Conservation (phyloP, 1,140 invertebrate species). For the Mesaphorura yosii region DNA sequence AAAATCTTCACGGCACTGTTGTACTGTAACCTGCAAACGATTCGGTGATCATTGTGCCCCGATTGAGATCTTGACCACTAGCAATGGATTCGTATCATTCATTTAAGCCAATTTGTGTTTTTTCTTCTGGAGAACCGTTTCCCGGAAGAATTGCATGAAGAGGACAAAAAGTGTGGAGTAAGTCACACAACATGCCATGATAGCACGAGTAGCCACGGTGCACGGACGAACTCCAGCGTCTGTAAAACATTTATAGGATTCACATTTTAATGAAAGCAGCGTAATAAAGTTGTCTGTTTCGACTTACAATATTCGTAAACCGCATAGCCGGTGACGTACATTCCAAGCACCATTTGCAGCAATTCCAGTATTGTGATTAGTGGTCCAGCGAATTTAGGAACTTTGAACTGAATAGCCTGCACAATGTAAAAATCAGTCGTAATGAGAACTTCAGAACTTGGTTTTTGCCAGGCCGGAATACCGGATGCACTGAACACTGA, state of each 20-base stretch:
- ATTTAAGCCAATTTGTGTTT: too few species aligned
- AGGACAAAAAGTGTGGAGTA: conserved; percentile 20
- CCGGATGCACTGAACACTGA: neutral
- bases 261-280: too few species aligned
- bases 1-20: too few species aligned
- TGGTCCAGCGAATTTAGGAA: conserved; percentile 3
- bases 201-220: conserved; percentile 7
- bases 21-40: too few species aligned
- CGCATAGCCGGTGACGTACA: conserved; percentile 9
- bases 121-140: conserved; percentile 8
- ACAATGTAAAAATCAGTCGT: neutral
- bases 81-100: too few species aligned
- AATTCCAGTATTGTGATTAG: conserved; percentile 16
- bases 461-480: neutral
- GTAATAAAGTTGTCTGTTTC: neutral
- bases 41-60: too few species aligned
- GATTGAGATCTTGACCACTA: too few species aligned
- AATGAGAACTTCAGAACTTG: neutral
- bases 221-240: conserved; percentile 9
- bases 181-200: conserved; percentile 16
- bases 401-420: conserved; percentile 16
- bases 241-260: conserved; percentile 1
- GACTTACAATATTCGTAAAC: conserved; percentile 13
- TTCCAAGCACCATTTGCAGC: conserved; percentile 17
- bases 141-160: conserved; percentile 10